These are phyloP conservation scores for Astatoreochromis straeleni DNA, from an alignment of 2,113 vertebrate genomes.

Conservation along the genomic window DNA sequence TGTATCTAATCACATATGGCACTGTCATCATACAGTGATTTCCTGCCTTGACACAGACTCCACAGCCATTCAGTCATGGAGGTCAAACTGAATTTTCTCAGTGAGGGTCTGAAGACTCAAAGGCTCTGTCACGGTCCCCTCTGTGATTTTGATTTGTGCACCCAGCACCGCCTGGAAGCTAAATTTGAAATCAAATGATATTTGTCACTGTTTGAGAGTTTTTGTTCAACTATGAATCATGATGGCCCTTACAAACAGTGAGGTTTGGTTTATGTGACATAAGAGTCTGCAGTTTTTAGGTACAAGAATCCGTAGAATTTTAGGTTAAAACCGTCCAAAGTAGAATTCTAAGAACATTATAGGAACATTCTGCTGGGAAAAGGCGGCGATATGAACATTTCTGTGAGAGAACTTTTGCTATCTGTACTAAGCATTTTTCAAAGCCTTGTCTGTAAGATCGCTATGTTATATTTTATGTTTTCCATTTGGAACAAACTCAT, in stretches of 20 bases:
- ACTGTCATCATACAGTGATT: conserved; percentile 74
- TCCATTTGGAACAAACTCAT: background rate
- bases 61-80: conserved; percentile 66
- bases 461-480: background rate
- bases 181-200: background rate
- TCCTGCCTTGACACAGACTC: conserved; percentile 74
- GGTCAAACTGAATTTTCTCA: conserved; percentile 54
- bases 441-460: background rate
- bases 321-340: background rate
- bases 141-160: background rate
- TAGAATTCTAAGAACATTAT: rapidly evolving
- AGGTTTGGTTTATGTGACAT: background rate
- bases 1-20: conserved; percentile 74
- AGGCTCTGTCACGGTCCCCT: conserved; percentile 34
- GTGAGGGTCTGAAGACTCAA: conserved; percentile 25
- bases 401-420: background rate
- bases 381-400: background rate
- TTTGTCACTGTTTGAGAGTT: background rate
- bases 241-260: background rate
- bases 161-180: background rate
- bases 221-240: background rate
- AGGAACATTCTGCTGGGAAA: background rate
- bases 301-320: background rate
- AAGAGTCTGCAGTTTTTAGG: background rate
- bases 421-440: background rate